Base-by-base conservation (phyloP, 2,113 vertebrate species). In the Brienomyrus brachyistius region DNA sequence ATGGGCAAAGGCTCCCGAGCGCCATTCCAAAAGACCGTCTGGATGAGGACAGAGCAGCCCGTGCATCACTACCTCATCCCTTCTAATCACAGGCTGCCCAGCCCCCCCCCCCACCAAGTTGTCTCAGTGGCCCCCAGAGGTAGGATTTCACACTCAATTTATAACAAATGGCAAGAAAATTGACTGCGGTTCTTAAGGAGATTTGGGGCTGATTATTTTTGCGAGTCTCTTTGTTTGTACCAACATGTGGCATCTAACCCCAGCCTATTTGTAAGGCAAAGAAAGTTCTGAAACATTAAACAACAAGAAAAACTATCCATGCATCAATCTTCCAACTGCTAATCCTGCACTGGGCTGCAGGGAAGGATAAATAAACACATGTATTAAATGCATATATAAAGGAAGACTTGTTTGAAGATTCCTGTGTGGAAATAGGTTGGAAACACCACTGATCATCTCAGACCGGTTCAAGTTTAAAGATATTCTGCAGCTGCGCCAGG, bases 101-200 rank as follows among this genome's bases (percentile, higher is more conserved):
- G 77, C 2, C 87, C 74, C 89, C 88, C 13, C 70, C 62, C 50
- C 90, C 82, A 88, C 88, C 88, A 50, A 66, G 87, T 93, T 90
- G 89, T 93, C 90, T 91, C 91, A 94, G 93, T 92, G 91, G 93
- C 92, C 94, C 93, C 93, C 94, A 91, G 92, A 90, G 93, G 94
- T 92, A 88, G 92, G 94, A 96, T 96, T 96, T 96, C 94, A 96
- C 95, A 96, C 96, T 96, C 95, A 96, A 96, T 96, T 96, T 95
- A 94, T 94, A 80, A 93, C 83, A 96, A 96, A 96, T 96, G 95
- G 94, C 94, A 95, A 95, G 95, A 96, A 96, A 96, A 96, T 96
- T 96, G 95, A 93, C 94, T 91, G 90, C 94, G 95, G 95, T 96
- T 95, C 93, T 94, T 94, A 93, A 77, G 52, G 52, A 90, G 87